Evolutionary conservation across 2,797 vertebrate species (phyloP).

Genomic region (Scolopax bukidnonensis): DNA sequence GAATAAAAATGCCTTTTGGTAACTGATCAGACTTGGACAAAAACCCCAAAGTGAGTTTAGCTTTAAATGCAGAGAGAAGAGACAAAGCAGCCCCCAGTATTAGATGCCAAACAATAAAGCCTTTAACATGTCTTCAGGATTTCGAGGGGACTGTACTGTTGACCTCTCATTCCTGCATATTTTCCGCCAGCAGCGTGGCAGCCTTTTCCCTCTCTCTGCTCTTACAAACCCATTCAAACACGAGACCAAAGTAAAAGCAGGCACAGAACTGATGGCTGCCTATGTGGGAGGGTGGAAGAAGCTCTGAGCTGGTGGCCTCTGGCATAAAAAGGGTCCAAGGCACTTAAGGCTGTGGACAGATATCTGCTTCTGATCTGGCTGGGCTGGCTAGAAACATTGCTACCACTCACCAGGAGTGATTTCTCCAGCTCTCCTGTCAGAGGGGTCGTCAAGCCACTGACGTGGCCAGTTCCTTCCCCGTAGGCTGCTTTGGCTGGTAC

Average conservation of each 20-base stretch:
- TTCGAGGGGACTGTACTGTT: constrained; percentile 34
- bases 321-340: not conserved
- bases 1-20: constrained; percentile 55
- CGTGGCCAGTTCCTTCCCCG: fast-evolving
- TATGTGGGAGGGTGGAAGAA: not conserved
- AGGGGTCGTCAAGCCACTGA: fast-evolving
- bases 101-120: constrained; percentile 46
- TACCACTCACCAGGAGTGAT: fast-evolving
- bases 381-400: not conserved
- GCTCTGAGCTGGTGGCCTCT: not conserved
- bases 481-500: not conserved
- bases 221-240: not conserved
- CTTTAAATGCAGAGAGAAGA: constrained; percentile 35
- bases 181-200: constrained; percentile 2
- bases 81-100: constrained; percentile 44
- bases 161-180: constrained; percentile 68
- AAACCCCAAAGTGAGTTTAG: not conserved
- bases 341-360: not conserved
- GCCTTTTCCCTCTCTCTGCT: not conserved
- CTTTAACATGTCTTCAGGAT: constrained; percentile 41
- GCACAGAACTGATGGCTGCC: not conserved
- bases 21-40: constrained; percentile 26
- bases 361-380: not conserved
- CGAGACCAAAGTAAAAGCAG: not conserved
- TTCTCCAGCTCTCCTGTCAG: not conserved